Evolutionary conservation across 2,888 invertebrate species (phyloP), one percentile per base, ranked within the genome.

Genomic region (Tromatobia lineatoria): DNA sequence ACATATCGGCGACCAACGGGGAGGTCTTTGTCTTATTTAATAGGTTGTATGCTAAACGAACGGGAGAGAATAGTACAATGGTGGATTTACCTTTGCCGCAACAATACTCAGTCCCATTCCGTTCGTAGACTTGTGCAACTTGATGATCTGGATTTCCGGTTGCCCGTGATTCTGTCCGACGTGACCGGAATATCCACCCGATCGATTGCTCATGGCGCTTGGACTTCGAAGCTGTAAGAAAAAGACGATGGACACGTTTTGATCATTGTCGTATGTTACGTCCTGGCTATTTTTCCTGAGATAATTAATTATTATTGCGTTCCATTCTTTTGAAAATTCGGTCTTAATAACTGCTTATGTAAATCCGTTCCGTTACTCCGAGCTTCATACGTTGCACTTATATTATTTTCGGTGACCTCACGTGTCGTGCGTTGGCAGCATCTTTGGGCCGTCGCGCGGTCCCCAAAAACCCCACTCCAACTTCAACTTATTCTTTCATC

Each of bases 31-130:
- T 84, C 81, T 84, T 52, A 20, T 84, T 81, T 78, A 71, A 84
- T 79, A 78, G 78, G 78, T 38, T 57, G 57, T 66, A 67, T 42
- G 8, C 38, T 38, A 38, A 50, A 47, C 29, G 50, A 73, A 25
- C n/a, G 47, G 13, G 23, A 45, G 34, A 64, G 59, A 80, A 81
- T 74, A 64, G 73, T 38, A 81, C 80, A 77, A 78, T 74, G 67
- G 64, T n/a, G 45, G 74, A 73, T 79, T 71, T 70, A 97, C 97
- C 96, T 99, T 99, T 34, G 99, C 99, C 11, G 99, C 99, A 3
- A 99, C 99, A 90, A 99, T 99, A 92, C 99, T 99, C 89, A 99
- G 95, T 13, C 99, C 99, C 97, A 99, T 99, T 86, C 99, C 99
- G 91, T 98, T 98, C 85, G 97, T 97, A 91, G 98, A 98, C 94